A percentile compares a stretch with the other conserved stretches of the same genome.
Conservation (phyloP, 2,113 vertebrate species). For the Nestor notabilis region DNA sequence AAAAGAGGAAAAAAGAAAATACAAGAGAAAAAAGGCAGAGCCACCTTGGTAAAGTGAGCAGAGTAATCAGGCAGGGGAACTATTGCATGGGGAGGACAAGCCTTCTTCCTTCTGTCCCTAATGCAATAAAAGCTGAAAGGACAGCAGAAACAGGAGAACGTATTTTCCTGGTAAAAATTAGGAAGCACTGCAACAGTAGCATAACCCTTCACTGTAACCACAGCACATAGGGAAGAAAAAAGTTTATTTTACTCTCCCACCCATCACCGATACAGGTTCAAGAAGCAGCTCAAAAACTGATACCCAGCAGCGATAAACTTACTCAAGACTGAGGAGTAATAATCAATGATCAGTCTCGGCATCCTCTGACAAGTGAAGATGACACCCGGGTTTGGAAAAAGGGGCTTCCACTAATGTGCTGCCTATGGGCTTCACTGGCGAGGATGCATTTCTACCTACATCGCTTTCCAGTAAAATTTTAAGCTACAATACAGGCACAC, state of each 20-base stretch:
- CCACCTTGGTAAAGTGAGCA: neutral
- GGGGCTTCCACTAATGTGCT: neutral
- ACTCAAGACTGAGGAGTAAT: neutral
- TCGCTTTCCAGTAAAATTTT: neutral
- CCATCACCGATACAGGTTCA: neutral
- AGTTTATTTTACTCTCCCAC: neutral
- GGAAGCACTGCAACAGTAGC: neutral
- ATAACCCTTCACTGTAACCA: neutral
- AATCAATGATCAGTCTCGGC: neutral
- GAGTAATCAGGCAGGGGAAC: neutral
- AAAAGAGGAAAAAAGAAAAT: neutral
- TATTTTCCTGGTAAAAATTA: neutral
- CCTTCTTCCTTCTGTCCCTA: neutral
- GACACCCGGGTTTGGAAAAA: neutral
- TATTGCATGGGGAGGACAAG: neutral
- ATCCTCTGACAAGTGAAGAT: neutral
- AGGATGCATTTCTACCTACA: neutral
- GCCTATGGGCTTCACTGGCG: neutral
- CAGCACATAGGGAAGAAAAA: neutral
- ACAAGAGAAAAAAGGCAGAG: neutral
- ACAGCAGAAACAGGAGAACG: neutral
- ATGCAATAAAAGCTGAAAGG: neutral
- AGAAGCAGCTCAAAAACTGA: neutral
- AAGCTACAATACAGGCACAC: neutral
- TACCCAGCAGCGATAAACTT: neutral